Evolutionary conservation across 2,888 invertebrate species (phyloP), one percentile per base, ranked within the genome.

Genomic region (Serripes groenlandicus): DNA sequence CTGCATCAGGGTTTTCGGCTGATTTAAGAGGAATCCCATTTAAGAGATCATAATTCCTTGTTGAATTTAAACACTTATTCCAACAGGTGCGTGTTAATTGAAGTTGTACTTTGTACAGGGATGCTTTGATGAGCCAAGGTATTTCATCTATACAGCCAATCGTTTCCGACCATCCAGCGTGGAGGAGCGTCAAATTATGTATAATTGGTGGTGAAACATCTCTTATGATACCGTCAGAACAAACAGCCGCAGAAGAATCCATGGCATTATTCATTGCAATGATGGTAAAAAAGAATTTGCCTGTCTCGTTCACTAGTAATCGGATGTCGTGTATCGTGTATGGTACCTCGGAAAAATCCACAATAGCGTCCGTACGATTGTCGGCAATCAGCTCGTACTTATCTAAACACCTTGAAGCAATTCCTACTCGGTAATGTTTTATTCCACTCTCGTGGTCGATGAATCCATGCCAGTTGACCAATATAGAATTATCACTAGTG

Each of bases 191-290:
- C 9, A 89, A 35, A 74, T 88, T 87, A 5, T 15, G 35, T 4
- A 90, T 30, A 21, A n/a, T 5, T 21, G 86, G 87, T 21, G 78
- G 70, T n/a, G 77, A 64, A 3, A 54, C 54, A 54, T 78, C 81
- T 23, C 77, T 49, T 5, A 69, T 81, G 23, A 92, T 81, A 5
- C 92, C 92, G 70, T 91, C 89, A 28, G 91, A 90, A 82, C 91
- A 92, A 18, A 80, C 89, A 15, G 84, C 73, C 9, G 52, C 35
- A 3, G 91, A 91, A 2, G 90, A 87, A 18, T 72, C 85, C 81
- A 90, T 69, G 7, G 91, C 92, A 68, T 87, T 81, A 75, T 92
- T 92, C 64, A 85, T 89, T 15, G 92, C 91, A n/a, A 91, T 78
- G 30, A 92, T 87, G 2, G 90, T 86, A 15, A 79, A 66, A 66